Conservation (phyloP, 2,888 invertebrate genomes). For the Megamerina dolium region DNA sequence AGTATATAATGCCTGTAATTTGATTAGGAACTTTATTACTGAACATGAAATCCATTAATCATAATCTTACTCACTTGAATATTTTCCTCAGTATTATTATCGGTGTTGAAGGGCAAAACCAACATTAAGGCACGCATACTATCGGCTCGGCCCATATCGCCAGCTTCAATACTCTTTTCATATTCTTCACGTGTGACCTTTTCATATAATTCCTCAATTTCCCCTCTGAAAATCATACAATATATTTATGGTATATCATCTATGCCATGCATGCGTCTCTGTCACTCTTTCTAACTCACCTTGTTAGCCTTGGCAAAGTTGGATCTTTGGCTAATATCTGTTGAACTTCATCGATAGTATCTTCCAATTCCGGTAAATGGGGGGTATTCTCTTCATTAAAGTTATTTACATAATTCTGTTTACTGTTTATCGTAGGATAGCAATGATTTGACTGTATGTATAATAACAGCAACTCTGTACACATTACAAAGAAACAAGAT, state of each 20-base stretch:
- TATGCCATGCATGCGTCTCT: not conserved
- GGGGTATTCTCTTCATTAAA: slow-evolving; percentile 30
- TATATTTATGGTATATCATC: not conserved
- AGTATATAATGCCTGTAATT: slow-evolving; percentile 42
- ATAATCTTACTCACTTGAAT: slow-evolving; percentile 31
- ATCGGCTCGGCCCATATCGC: slow-evolving; percentile 45
- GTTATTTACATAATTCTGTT: slow-evolving; percentile 10
- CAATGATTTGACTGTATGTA: slow-evolving; percentile 12
- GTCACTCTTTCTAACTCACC: slow-evolving; percentile 26
- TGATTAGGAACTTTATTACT: not conserved
- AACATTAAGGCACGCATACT: slow-evolving; percentile 49
- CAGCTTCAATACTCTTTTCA: slow-evolving; percentile 44
- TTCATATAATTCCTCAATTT: slow-evolving; percentile 49
- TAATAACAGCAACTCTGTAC: too few species aligned
- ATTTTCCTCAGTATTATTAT: slow-evolving; percentile 44
- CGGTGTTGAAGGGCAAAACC: slow-evolving; percentile 47
- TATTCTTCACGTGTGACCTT: slow-evolving; percentile 49
- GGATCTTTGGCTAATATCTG: slow-evolving; percentile 45
- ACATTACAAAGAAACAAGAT: too few species aligned
- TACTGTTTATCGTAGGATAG: slow-evolving; percentile 27
- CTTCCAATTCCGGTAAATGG: slow-evolving; percentile 38
- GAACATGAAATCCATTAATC: too few species aligned
- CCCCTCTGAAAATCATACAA: slow-evolving; percentile 34
- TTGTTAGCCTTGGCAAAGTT: slow-evolving; percentile 43
- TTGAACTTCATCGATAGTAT: slow-evolving; percentile 48